A percentile compares a stretch with the other conserved stretches of the same genome.
Conservation (phyloP, 2,113 vertebrate species). For the Ceyx cyanopectus region DNA sequence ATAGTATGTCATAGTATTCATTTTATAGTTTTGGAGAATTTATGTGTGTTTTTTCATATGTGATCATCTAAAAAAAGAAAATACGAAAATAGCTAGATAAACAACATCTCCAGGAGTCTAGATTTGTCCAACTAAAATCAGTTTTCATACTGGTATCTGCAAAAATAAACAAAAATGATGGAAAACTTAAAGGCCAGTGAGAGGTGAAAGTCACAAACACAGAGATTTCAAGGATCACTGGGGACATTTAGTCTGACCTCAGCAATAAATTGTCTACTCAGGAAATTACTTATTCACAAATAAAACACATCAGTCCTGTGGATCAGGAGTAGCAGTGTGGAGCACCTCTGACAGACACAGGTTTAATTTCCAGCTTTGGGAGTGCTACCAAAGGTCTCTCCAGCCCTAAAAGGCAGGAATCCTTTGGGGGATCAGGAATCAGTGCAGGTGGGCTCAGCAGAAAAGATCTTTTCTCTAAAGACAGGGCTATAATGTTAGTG, state of each 20-base stretch:
- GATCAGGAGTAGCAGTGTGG: not conserved
- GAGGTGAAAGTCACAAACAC: not conserved
- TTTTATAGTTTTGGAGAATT: conserved; percentile 1
- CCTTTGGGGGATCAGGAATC: not conserved
- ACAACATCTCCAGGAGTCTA: conserved; percentile 15
- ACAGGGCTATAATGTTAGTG: not conserved
- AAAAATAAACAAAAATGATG: conserved; percentile 34
- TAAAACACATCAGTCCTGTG: not conserved
- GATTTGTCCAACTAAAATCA: not conserved
- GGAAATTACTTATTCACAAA: not conserved
- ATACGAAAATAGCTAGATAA: conserved; percentile 16
- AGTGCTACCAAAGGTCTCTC: not conserved
- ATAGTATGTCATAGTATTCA: not conserved
- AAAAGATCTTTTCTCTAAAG: not conserved
- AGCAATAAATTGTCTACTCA: not conserved
- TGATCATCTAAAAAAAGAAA: conserved; percentile 33
- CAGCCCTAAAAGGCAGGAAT: not conserved
- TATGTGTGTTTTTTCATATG: conserved; percentile 2
- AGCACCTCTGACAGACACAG: not conserved
- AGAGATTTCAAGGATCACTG: not conserved
- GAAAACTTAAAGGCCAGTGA: not conserved
- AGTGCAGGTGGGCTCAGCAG: rapidly evolving
- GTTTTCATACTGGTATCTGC: not conserved
- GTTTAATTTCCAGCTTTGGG: not conserved
- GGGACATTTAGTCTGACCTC: not conserved